Evolutionary conservation across 2,888 invertebrate genomes (phyloP), one percentile per base, ranked within the genome.

Genomic region (Eupithecia subfuscata): DNA sequence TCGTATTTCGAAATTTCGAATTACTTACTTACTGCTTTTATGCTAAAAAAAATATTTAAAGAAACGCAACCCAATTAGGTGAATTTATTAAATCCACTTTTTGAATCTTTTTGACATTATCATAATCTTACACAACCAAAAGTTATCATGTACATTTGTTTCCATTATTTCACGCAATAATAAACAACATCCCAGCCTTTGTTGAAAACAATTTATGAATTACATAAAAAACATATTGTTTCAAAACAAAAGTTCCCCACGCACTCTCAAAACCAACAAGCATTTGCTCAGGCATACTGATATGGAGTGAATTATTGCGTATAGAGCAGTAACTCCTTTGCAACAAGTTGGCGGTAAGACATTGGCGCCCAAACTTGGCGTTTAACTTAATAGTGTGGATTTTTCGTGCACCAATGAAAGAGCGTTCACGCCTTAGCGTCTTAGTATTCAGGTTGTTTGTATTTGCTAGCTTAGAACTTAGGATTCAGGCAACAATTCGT

Each of bases 191-290:
- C 34, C 5, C n/a, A 40, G 18, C n/a, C 67, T 67, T 73, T 73
- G 69, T 60, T 45, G 43, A 43, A 68, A 63, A 69, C 73, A 69
- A 67, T 73, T 69, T 43, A 67, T 68, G 34, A 43, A 43, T 68
- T 45, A 68, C 68, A 68, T 40, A 68, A 68, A 65, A 43, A 48
- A 71, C 71, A 69, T 71, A 64, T 72, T 72, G 68, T 68, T 68
- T 52, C 69, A 69, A 60, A 52, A 43, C 75, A 75, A 71, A 75
- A 75, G 64, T 75, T 65, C 56, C 69, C 2, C 22, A 60, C 70
- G 22, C 63, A 5, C 30, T 45, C 68, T 43, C 63, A 69, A 69
- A 69, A 60, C 69, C 69, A 69, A 64, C 71, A 75, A 64, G 64
- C 69, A 69, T 72, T 64, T 60, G 25, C 65, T 52, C 40, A 71